Base-by-base conservation (phyloP, 2,888 invertebrate species). In the Smittia sp. region DNA sequence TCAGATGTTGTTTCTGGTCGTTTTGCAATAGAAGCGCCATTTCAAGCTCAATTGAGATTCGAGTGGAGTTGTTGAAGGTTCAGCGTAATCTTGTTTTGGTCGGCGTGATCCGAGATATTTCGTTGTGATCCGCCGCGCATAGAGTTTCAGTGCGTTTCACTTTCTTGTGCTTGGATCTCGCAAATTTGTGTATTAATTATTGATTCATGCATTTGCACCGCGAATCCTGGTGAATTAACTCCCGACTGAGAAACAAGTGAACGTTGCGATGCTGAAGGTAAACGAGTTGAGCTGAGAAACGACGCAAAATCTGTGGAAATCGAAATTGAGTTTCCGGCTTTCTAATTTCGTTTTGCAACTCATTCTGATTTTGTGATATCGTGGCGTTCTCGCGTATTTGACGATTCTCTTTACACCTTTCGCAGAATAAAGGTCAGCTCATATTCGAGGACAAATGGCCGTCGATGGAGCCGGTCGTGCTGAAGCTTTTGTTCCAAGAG, bases 401-500 rank as follows among this genome's bases (percentile, higher is more conserved):
- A 69, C 15, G 52, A 38, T 46, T 27, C 32, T 66, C 32, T 18
- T 70, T 39, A 32, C 24, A 52, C 32, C 69, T n/a, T 68, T 75
- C 75, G 15, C 73, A 80, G 79, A 79, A 79, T 15, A 91, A 90
- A 83, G 91, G 90, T 76, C 91, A 92, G 82, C 87, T 91, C 77
- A 88, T 88, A 78, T 98, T 97, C 82, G 96, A 98, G 83, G 95
- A 96, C 80, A 94, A 96, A 88, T 99, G 98, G 98, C 95, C 94
- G 74, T 87, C 87, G 77, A 97, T 98, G 92, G 88, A 95, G 76
- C 94, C 94, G 11, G 94, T 94, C 78, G 96, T 99, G 74, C 84
- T 96, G 76, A 96, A 97, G 83, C 86, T 99, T 75, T 85, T 99
- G 68, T 90, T 94, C 79, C 98, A 98, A 83, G 94, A 98, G 83